phyloP scores from a whole-genome alignment of 2,113 vertebrate genomes.

The Paracanthobrama guichenoti region DNA sequence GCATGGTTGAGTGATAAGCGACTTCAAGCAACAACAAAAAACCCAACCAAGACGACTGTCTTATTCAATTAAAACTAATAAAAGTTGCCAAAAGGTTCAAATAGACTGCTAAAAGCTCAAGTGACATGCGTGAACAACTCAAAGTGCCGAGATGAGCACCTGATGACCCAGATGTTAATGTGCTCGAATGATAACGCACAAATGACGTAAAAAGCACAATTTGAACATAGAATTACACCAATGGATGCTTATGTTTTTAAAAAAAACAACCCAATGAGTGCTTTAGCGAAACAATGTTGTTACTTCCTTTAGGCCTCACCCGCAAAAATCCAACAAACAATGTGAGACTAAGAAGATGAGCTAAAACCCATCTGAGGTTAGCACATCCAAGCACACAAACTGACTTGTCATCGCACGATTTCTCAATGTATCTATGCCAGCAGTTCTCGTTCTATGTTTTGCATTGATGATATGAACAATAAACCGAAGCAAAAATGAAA shows the following conservation, averaged over 20 bases:
- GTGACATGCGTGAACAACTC: slow-evolving; percentile 1
- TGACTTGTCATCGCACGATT: neutral
- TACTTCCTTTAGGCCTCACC: slow-evolving; percentile 45
- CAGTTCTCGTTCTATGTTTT: neutral
- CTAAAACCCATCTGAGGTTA: neutral
- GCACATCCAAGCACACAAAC: neutral
- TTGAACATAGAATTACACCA: neutral
- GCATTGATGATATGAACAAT: neutral
- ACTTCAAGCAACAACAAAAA: neutral
- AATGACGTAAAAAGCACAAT: neutral
- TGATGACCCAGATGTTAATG: slow-evolving; percentile 25
- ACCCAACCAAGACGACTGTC: neutral
- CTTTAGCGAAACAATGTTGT: neutral
- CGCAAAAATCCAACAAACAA: slow-evolving; percentile 24
- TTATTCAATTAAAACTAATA: neutral
- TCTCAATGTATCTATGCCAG: neutral
- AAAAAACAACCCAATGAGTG: neutral
- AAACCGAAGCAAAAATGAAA: neutral
- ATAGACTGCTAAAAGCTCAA: neutral
- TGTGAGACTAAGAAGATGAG: slow-evolving; percentile 32
- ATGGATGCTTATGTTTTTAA: too few relatives aligned
- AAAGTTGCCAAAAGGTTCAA: neutral
- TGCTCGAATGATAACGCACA: neutral
- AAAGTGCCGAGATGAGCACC: slow-evolving; percentile 19
- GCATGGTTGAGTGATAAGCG: slow-evolving; percentile 26